Percentiles rank a stretch among this genome's conserved stretches.
phyloP scores from a whole-genome alignment of 2,888 invertebrate genomes.

The Ganaspis brasiliensis region DNA sequence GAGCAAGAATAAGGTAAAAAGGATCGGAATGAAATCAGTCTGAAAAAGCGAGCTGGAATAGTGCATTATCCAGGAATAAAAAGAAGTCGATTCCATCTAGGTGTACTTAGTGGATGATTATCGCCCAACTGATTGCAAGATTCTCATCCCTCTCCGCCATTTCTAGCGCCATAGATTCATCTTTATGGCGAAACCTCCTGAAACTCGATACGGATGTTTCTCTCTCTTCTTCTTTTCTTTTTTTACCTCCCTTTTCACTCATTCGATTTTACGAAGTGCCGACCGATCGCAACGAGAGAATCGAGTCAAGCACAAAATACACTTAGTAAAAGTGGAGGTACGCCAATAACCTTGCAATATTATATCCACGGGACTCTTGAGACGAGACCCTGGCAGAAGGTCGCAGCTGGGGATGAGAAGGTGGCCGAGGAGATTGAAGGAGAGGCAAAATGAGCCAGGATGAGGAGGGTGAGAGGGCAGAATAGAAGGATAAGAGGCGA shows the following conservation, averaged over 20 bases:
- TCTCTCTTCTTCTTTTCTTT: slow-evolving; percentile 24
- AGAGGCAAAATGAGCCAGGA: slow-evolving; percentile 36
- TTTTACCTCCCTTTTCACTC: slow-evolving; percentile 49
- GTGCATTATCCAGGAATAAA: slow-evolving; percentile 3
- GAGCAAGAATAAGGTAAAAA: neutral
- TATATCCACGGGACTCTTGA: slow-evolving; percentile 6
- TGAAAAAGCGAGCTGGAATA: slow-evolving; percentile 13
- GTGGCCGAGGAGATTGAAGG: slow-evolving; percentile 32
- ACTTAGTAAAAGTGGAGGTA: slow-evolving; percentile 17
- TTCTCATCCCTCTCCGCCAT: slow-evolving; percentile 12
- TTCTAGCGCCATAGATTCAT: slow-evolving; percentile 3
- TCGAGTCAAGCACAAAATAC: slow-evolving; percentile 13
- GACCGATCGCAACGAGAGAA: slow-evolving; percentile 21
- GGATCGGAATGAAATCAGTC: neutral
- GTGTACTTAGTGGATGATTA: slow-evolving; percentile 17
- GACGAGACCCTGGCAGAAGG: slow-evolving; percentile 34
- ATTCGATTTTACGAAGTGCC: slow-evolving; percentile 46
- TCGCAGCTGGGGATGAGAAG: slow-evolving; percentile 29
- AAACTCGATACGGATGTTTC: neutral
- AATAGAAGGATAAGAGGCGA: slow-evolving; percentile 4
- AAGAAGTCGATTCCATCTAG: slow-evolving; percentile 15
- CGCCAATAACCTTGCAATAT: slow-evolving; percentile 15
- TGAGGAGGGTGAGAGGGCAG: neutral
- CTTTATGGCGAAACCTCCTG: slow-evolving; percentile 32
- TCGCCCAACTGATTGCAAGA: neutral